phyloP scores from a whole-genome alignment of 1,140 invertebrate species.

The Caenorhabditis inopinata region DNA sequence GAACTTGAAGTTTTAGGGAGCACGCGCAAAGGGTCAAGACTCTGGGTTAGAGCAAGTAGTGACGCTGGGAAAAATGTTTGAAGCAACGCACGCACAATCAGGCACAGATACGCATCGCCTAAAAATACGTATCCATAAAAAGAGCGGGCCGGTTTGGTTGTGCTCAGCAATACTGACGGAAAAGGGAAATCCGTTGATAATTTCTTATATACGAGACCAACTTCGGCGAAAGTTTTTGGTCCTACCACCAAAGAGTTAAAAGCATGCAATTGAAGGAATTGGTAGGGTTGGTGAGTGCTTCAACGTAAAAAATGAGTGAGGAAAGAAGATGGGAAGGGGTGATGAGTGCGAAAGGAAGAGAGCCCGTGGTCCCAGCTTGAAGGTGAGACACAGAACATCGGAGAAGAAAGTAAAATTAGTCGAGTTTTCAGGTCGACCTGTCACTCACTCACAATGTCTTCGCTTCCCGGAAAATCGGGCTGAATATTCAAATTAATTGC shows the following conservation, averaged over 20 bases:
- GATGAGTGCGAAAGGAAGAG: background rate
- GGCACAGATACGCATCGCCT: background rate
- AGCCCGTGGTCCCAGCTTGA: background rate
- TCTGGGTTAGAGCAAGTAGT: conserved; percentile 13
- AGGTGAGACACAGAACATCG: conserved; percentile 25
- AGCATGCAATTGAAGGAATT: conserved; percentile 3
- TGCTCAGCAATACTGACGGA: no score
- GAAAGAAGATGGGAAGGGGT: background rate
- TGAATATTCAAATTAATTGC: conserved; percentile 33
- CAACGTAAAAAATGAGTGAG: conserved; percentile 24
- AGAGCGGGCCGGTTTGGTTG: background rate
- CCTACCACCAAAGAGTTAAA: background rate
- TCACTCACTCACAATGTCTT: conserved; percentile 32
- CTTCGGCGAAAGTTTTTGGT: background rate
- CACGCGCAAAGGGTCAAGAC: conserved; percentile 16
- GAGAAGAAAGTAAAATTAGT: conserved; percentile 33
- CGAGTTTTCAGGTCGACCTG: conserved; percentile 19
- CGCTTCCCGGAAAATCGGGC: conserved; percentile 16
- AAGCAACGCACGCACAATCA: conserved; percentile 13
- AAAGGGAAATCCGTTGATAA: background rate
- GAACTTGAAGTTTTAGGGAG: conserved; percentile 34
- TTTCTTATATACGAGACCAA: background rate
- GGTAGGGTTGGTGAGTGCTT: conserved; percentile 16
- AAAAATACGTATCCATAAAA: conserved; percentile 21
- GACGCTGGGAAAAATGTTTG: conserved; percentile 18